A percentile compares a stretch with the other conserved stretches of the same genome.
These are phyloP conservation scores for Peromyscus polionotus DNA, from an alignment of 2,113 vertebrate species.

Conservation along the genomic window DNA sequence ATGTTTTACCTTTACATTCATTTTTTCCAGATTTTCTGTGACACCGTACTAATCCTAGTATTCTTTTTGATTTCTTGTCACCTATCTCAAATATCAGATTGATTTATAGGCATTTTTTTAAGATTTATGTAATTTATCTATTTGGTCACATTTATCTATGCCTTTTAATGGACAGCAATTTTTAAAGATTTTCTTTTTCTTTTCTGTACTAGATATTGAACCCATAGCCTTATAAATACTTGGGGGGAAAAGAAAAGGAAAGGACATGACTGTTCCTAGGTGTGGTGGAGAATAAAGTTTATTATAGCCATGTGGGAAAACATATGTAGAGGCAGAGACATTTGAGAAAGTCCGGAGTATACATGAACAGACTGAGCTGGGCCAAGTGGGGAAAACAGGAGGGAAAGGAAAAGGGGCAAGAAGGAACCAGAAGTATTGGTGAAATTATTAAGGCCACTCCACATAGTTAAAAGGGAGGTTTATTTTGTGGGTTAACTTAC, in stretches of 20 bases:
- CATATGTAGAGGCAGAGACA: background rate
- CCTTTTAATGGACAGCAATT: background rate
- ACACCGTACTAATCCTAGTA: background rate
- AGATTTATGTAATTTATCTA: background rate
- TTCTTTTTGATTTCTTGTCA: background rate
- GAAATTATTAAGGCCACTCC: no score
- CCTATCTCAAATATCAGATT: background rate
- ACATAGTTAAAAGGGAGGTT: no score
- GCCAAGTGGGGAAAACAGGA: background rate
- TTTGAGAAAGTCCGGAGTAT: background rate
- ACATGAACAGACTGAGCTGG: background rate
- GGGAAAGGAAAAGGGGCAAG: background rate
- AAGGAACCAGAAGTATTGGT: background rate
- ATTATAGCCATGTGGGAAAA: background rate
- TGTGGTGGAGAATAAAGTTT: background rate
- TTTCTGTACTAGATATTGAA: background rate
- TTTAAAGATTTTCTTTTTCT: background rate
- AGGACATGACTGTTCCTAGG: background rate
- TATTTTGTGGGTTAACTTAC: no score
- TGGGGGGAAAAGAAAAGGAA: background rate
- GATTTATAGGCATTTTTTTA: background rate
- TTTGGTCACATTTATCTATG: background rate
- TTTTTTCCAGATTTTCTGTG: background rate
- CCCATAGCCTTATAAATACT: background rate
- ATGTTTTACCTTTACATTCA: background rate